Conservation (phyloP, 2,888 invertebrate genomes). For the Cerceris rybyensis region DNA sequence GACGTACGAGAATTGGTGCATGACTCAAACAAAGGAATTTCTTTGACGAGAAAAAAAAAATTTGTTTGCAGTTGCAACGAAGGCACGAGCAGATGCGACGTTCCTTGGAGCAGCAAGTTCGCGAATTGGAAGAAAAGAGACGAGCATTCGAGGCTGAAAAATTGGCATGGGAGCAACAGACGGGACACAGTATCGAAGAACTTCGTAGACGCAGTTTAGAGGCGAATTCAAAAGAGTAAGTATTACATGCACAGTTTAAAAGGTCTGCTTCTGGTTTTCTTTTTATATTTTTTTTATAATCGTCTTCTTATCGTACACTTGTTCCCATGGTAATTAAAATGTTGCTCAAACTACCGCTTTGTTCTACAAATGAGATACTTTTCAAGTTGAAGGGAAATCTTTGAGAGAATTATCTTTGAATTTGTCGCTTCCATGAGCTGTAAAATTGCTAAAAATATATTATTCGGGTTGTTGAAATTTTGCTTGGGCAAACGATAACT, state of each 20-base stretch:
- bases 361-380: background rate
- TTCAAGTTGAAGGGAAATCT: background rate
- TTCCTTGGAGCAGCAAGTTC: slow-evolving; percentile 93
- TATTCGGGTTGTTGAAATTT: background rate
- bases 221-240: slow-evolving; percentile 94
- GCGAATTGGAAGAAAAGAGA: slow-evolving; percentile 95
- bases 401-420: no score
- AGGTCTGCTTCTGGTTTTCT: background rate
- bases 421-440: no score
- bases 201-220: slow-evolving; percentile 93
- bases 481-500: slow-evolving; percentile 17
- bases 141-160: slow-evolving; percentile 93
- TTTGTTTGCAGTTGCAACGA: slow-evolving; percentile 86
- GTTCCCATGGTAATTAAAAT: background rate
- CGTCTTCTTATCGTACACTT: background rate
- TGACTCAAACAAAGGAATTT: background rate
- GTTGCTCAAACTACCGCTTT: background rate
- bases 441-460: no score
- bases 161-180: slow-evolving; percentile 94
- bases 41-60: slow-evolving; percentile 7
- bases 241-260: slow-evolving; percentile 64
- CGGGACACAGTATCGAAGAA: slow-evolving; percentile 94
- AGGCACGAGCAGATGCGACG: slow-evolving; percentile 93
- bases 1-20: background rate
- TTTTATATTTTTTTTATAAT: background rate